Base-by-base conservation (phyloP, 2,888 invertebrate genomes). In the Morpho deidamia region DNA sequence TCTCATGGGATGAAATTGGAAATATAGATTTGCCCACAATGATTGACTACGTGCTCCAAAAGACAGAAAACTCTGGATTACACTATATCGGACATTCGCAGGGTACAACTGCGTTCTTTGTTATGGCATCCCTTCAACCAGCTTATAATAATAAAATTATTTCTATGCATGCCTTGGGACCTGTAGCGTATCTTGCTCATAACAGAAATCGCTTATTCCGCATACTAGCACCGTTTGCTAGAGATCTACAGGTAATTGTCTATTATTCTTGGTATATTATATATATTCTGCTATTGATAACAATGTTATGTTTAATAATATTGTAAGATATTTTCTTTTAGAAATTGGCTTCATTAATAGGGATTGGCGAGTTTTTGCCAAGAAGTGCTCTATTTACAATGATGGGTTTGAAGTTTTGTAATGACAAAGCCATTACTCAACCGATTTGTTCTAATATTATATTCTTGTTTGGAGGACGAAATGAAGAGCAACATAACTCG, bases 1-100 rank as follows among this genome's bases (percentile, higher is more conserved):
- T 93, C 70, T 95, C 95, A 55, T 97, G 94, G 93, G 95, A 97
- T 71, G 94, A 96, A 73, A 95, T 97, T 73, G 96, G 94, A 0
- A 78, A 90, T 53, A 91, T 89, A 60, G 98, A 98, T 77, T 70
- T 97, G 38, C 96, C 97, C 0, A 92, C 95, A 0, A 94, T 94
- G 86, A 93, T 98, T 42, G 94, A 97, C 71, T 92, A 93, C 68
- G 87, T 93, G 10, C 77, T 94, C 0, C 66, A 72, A 0, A 49
- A 64, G 1, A 94, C 95, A 0, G 90, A 91, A 0, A 83, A 90
- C 32, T 62, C 89, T 0, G 83, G 92, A 45, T 56, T 82, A 7
- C 82, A 84, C 52, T 86, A 83, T 58, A 63, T 85, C 11, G 85
- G 85, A 0, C 79, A 81, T 58, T 86, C 85, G 0, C 85, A 85